Evolutionary conservation across 2,797 vertebrate species (phyloP).

Genomic region (Coranthus polyacanthus): DNA sequence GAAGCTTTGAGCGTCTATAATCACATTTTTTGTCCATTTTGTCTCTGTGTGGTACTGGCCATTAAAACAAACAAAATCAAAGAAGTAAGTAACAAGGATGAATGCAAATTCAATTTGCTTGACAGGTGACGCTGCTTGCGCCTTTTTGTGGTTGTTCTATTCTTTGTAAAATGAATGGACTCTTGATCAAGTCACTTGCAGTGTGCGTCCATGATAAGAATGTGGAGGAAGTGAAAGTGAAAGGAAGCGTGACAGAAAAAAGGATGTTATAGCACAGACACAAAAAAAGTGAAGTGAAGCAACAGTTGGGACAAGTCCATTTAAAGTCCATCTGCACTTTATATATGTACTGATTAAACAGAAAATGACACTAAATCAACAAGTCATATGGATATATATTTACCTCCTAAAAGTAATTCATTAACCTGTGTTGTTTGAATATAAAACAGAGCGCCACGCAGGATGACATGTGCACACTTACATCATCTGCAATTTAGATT

Average conservation of each 20-base stretch:
- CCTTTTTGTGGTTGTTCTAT: not conserved
- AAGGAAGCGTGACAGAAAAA: constrained; percentile 6
- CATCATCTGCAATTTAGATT: constrained; percentile 72
- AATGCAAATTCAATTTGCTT: too few relatives aligned
- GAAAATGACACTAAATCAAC: constrained; percentile 60
- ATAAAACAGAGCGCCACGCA: constrained; percentile 30
- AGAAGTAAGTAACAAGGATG: too few relatives aligned
- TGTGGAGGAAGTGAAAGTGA: not conserved
- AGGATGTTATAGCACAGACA: not conserved
- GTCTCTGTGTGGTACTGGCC: constrained; percentile 2
- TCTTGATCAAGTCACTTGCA: constrained; percentile 10
- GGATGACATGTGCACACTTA: constrained; percentile 30
- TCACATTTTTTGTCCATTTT: constrained; percentile 13
- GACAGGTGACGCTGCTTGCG: too few relatives aligned
- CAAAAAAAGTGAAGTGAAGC: constrained; percentile 7
- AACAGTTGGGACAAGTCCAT: constrained; percentile 35
- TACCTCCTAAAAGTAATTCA: constrained; percentile 35
- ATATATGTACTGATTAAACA: constrained; percentile 49
- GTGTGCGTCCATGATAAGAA: not conserved
- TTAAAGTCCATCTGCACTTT: constrained; percentile 41
- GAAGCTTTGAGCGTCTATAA: not conserved
- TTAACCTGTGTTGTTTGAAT: constrained; percentile 42
- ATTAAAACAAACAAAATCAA: constrained; percentile 5
- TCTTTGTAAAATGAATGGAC: constrained; percentile 17
- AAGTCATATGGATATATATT: constrained; percentile 47